Evolutionary conservation across 2,113 vertebrate species (phyloP).

Genomic region (Solea senegalensis): DNA sequence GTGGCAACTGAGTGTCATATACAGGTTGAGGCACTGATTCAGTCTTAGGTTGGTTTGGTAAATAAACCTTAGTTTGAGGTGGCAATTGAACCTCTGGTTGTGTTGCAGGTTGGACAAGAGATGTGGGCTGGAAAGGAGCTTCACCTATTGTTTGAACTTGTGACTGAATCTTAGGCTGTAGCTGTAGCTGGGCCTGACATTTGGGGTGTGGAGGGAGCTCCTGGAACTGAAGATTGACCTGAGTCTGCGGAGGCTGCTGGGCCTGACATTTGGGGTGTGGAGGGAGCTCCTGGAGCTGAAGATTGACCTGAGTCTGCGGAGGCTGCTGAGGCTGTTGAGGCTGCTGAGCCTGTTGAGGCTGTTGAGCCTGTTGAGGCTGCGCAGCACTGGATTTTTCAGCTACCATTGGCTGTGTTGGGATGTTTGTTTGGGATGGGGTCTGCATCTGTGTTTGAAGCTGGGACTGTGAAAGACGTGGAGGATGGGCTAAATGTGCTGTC

Average conservation of each 20-base stretch:
- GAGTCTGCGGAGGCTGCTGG: conserved; percentile 28
- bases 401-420: conserved; percentile 31
- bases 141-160: conserved; percentile 5
- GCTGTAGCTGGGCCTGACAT: conserved; percentile 29
- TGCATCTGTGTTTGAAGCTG: conserved; percentile 22
- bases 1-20: neutral
- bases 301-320: conserved; percentile 27
- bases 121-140: neutral
- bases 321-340: no score
- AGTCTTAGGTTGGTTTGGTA: neutral
- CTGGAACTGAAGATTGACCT: conserved; percentile 34
- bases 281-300: conserved; percentile 31
- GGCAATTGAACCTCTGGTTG: neutral
- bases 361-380: conserved; percentile 15
- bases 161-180: conserved; percentile 15
- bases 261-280: conserved; percentile 24
- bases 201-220: conserved; percentile 20
- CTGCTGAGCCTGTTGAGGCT: conserved; percentile 22
- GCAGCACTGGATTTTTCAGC: conserved; percentile 13
- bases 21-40: neutral
- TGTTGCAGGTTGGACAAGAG: neutral
- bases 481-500: conserved; percentile 4
- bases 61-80: conserved; percentile 1
- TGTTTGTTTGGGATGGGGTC: conserved; percentile 30
- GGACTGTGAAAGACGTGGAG: conserved; percentile 20